A percentile compares a stretch with the other conserved stretches of the same genome.
Evolutionary conservation across 1,140 invertebrate species (phyloP).

Genomic region (Ylistrum balloti): DNA sequence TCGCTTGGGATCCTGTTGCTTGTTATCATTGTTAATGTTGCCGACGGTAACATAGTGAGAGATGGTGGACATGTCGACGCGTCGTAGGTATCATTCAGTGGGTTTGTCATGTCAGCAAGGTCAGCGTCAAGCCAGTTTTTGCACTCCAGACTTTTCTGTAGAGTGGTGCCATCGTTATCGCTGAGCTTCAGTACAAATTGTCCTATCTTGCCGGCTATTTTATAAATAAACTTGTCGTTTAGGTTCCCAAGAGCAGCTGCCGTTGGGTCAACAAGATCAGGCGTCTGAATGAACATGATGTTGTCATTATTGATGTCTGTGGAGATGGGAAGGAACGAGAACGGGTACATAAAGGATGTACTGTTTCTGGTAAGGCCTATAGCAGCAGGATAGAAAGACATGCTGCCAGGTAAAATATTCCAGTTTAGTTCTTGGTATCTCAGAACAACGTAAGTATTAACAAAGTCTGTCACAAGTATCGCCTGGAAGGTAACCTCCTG

Average conservation of each 20-base stretch:
- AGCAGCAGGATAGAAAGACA: conserved; percentile 43
- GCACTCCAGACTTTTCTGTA: background rate
- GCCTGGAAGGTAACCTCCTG: conserved; percentile 52
- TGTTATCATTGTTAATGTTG: background rate
- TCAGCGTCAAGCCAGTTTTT: background rate
- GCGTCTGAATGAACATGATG: background rate
- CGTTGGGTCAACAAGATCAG: background rate
- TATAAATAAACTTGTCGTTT: background rate
- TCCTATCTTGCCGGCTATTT: background rate
- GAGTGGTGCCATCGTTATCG: background rate
- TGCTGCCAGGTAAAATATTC: conserved; percentile 28
- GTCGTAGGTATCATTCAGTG: background rate
- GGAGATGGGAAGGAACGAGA: conserved; percentile 28
- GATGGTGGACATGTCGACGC: background rate
- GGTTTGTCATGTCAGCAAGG: background rate
- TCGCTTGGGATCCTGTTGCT: conserved; percentile 1
- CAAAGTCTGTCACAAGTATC: conserved; percentile 48
- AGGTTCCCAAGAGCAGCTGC: background rate
- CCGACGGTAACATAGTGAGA: background rate
- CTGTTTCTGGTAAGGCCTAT: background rate
- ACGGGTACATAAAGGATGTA: background rate
- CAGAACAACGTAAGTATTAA: conserved; percentile 18
- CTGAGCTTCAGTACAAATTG: background rate
- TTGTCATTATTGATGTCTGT: background rate
- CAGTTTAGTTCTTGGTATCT: conserved; percentile 47